Conservation (phyloP, 2,888 invertebrate species). For the Dione juno region DNA sequence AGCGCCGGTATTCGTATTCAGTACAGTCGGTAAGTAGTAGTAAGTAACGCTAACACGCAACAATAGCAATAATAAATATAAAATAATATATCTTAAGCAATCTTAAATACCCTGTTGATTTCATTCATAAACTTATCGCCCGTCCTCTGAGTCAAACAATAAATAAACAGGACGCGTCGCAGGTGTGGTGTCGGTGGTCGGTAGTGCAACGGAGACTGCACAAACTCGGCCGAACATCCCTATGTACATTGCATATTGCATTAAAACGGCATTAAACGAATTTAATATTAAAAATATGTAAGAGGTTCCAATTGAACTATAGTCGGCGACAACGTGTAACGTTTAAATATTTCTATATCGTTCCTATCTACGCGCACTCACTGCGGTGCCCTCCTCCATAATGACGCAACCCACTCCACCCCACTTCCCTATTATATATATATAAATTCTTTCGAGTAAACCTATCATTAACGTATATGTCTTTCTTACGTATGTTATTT, state of each 20-base stretch:
- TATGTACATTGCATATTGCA: constrained; percentile 26
- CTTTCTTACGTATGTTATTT: constrained; percentile 84
- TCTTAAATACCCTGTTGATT: constrained; percentile 84
- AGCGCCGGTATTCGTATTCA: constrained; percentile 52
- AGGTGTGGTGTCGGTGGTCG: too few species aligned
- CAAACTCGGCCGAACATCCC: constrained; percentile 18
- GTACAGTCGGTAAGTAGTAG: constrained; percentile 47
- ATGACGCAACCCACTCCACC: constrained; percentile 29
- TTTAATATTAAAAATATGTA: constrained; percentile 8
- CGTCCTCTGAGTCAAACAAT: constrained; percentile 57
- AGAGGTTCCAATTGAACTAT: constrained; percentile 12
- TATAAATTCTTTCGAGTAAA: constrained; percentile 80
- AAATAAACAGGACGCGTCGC: constrained; percentile 51
- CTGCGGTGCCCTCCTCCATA: constrained; percentile 47
- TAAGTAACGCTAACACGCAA: constrained; percentile 63
- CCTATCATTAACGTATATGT: constrained; percentile 83
- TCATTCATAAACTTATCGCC: constrained; percentile 63
- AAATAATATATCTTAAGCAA: constrained; percentile 81
- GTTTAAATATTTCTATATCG: constrained; percentile 22
- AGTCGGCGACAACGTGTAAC: constrained; percentile 13
- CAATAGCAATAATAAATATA: constrained; percentile 73
- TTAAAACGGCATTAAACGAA: constrained; percentile 16
- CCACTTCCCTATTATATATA: constrained; percentile 52
- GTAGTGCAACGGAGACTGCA: constrained; percentile 34
- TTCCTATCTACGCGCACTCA: constrained; percentile 33